Conservation (phyloP, 2,113 vertebrate species). For the Phocoena phocoena region DNA sequence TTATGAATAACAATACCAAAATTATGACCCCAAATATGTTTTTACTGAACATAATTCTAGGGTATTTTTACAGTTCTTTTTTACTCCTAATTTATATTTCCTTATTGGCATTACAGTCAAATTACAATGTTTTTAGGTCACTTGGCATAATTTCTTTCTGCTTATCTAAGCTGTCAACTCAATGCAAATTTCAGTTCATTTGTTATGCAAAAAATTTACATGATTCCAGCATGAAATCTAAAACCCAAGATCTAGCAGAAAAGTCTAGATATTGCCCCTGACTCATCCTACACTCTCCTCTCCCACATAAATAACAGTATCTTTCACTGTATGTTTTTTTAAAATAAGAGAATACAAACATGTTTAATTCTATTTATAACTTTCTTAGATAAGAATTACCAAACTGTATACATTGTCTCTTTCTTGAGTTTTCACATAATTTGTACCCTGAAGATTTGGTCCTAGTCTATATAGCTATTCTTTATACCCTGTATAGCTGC, state of each 20-base stretch:
- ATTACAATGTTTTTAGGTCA: not conserved
- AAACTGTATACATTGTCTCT: not conserved
- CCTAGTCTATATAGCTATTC: not conserved
- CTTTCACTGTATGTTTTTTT: not conserved
- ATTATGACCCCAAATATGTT: not conserved
- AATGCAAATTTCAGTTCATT: not conserved
- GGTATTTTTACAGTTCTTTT: not conserved
- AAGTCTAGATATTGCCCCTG: not conserved
- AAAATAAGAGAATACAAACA: not conserved
- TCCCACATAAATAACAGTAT: not conserved
- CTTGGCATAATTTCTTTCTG: not conserved
- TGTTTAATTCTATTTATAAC: not conserved
- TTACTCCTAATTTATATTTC: not conserved
- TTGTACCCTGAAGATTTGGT: not conserved
- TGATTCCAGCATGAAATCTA: not conserved
- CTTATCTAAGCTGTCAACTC: not conserved
- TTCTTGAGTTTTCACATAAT: not conserved
- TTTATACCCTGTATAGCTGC: not conserved
- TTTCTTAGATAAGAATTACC: not conserved
- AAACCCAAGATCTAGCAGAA: not conserved
- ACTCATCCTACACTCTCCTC: not conserved
- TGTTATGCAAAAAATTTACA: not conserved
- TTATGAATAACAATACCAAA: not conserved
- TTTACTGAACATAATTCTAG: not conserved
- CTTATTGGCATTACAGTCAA: not conserved